Evolutionary conservation across 2,888 invertebrate species (phyloP).

Genomic region (Meiosimyza platycephala): DNA sequence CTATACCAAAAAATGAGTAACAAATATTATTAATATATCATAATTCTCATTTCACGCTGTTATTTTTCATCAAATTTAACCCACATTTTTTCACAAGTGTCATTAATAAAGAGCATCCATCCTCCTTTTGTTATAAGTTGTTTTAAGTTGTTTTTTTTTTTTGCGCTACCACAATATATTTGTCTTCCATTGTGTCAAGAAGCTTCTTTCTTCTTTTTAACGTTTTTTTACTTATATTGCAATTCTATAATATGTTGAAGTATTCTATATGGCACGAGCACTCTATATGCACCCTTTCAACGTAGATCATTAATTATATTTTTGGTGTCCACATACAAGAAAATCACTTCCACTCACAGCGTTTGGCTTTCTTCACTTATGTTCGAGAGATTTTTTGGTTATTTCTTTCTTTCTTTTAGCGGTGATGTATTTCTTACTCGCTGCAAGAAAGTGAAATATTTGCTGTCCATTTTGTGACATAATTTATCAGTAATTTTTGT

Average conservation of each 20-base stretch:
- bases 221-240: conserved; percentile 15
- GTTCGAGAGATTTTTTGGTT: neutral
- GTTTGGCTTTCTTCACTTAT: conserved; percentile 1
- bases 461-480: neutral
- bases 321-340: neutral
- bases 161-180: neutral
- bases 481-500: conserved; percentile 2
- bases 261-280: neutral
- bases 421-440: neutral
- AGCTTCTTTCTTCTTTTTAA: neutral
- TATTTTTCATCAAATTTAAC: conserved; percentile 18
- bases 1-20: too few species aligned
- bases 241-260: neutral
- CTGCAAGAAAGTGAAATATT: conserved; percentile 1
- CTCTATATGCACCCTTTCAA: conserved; percentile 3
- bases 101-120: conserved; percentile 23
- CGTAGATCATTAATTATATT: conserved; percentile 26
- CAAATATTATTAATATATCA: neutral
- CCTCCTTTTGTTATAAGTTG: too few species aligned
- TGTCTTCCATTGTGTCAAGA: neutral
- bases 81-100: conserved; percentile 18
- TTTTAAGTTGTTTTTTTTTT: too few species aligned
- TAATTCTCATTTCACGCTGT: neutral
- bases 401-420: neutral
- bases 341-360: neutral